Percentiles rank a stretch among this genome's conserved stretches.
phyloP scores from a whole-genome alignment of 2,888 invertebrate genomes.

The Phengaris alcon region DNA sequence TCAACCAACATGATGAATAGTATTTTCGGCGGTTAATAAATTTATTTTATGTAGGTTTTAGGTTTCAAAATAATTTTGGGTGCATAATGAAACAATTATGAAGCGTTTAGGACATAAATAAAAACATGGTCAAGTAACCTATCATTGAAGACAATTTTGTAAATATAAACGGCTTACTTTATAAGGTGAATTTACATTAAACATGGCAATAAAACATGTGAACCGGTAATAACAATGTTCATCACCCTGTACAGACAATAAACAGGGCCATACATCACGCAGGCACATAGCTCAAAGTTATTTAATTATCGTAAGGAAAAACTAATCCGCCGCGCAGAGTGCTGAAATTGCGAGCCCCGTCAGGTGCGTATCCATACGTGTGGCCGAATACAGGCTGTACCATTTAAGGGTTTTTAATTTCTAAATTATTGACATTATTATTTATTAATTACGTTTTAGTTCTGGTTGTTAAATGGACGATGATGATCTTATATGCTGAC shows the following conservation, averaged over 20 bases:
- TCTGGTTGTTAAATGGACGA: too few species aligned
- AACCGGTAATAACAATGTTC: slow-evolving; percentile 52
- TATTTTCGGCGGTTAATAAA: too few species aligned
- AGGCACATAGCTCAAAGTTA: slow-evolving; percentile 75
- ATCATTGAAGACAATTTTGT: neutral
- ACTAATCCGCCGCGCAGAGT: slow-evolving; percentile 70
- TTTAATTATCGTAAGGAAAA: slow-evolving; percentile 78
- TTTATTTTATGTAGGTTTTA: too few species aligned
- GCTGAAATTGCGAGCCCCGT: slow-evolving; percentile 68
- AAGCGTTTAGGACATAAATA: too few species aligned
- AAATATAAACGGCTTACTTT: slow-evolving; percentile 31
- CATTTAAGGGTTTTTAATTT: neutral
- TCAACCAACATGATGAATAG: too few species aligned
- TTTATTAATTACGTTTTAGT: too few species aligned
- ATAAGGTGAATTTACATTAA: slow-evolving; percentile 26
- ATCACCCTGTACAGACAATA: slow-evolving; percentile 63
- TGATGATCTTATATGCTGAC: too few species aligned
- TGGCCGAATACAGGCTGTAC: slow-evolving; percentile 51
- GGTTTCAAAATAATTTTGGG: too few species aligned
- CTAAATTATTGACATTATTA: neutral
- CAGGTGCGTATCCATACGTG: slow-evolving; percentile 56
- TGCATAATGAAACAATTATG: too few species aligned
- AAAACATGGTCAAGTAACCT: too few species aligned
- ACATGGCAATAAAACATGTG: slow-evolving; percentile 33
- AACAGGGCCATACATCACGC: slow-evolving; percentile 73